Base-by-base conservation (phyloP, 2,888 invertebrate species). In the Lamproptera curius region DNA sequence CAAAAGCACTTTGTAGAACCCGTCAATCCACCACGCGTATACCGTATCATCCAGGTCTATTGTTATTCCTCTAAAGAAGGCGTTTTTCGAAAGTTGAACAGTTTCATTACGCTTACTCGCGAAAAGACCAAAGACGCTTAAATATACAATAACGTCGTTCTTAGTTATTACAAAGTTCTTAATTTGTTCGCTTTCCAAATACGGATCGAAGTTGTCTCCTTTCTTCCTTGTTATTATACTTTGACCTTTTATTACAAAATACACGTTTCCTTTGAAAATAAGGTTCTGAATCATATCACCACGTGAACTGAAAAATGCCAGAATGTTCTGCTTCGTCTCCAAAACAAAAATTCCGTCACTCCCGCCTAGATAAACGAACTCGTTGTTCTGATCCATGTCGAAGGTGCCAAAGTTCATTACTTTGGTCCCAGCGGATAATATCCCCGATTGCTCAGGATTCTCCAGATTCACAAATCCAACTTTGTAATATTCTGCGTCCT, bases 11-110 rank as follows among this genome's bases (percentile, higher is more conserved):
- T 69, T 77, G 44, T 84, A 87, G 2, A 87, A 66, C 0, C 76
- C 79, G 46, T 86, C 83, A 1, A 86, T 44, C 84, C 85, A 86
- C 86, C 86, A 86, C 2, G 76, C 67, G 20, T 80, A 84, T 0
- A 85, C 68, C 0, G 52, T 58, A 0, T 73, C 79, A 17, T 81
- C 70, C 17, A 74, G 61, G 63, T 85, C 84, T 1, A 79, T 61
- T 6, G 73, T 67, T 1, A 86, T 48, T 0, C 85, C 85, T 61
- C 84, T 68, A 28, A 83, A 76, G 46, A 70, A 85, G 0, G 75
- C 55, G 43, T 84, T 83, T 1, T 63, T 70, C 0, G 85, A 84
- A 1, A 87, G 31, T 31, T 62, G 62, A 9, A 70, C 62, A 0
- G 59, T 56, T 2, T 64, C 56, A 0, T 65, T 61, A 1, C 67